phyloP scores from a whole-genome alignment of 2,888 invertebrate genomes.

The Anthophora plumipes region DNA sequence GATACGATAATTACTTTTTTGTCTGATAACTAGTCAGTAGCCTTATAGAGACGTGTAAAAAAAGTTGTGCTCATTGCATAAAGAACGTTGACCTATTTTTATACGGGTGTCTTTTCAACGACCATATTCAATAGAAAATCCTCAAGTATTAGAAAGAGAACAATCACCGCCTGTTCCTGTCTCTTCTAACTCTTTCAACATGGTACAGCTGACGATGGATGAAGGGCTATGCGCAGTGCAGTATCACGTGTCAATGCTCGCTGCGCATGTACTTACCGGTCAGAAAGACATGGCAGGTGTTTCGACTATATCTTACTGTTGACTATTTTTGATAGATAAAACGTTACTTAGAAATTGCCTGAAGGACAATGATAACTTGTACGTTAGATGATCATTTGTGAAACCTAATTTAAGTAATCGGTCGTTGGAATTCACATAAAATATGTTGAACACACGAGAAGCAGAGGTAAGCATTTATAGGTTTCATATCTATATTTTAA shows the following conservation, averaged over 20 bases:
- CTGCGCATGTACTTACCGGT: slow-evolving; percentile 74
- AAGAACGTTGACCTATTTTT: slow-evolving; percentile 22
- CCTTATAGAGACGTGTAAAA: background rate
- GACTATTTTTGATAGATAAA: slow-evolving; percentile 56
- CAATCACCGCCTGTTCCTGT: slow-evolving; percentile 5
- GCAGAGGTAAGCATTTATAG: slow-evolving; percentile 66
- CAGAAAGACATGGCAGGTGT: slow-evolving; percentile 70
- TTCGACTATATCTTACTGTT: slow-evolving; percentile 72
- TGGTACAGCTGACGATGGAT: slow-evolving; percentile 22
- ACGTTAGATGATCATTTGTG: slow-evolving; percentile 24
- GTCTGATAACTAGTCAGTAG: background rate
- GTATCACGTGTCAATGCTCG: slow-evolving; percentile 49
- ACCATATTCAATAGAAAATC: slow-evolving; percentile 5
- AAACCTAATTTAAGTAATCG: slow-evolving; percentile 22
- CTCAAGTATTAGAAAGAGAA: background rate
- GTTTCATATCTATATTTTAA: slow-evolving; percentile 8
- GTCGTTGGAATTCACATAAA: slow-evolving; percentile 14
- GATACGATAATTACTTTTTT: background rate
- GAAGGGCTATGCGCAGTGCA: slow-evolving; percentile 59
- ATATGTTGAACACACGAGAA: slow-evolving; percentile 68
- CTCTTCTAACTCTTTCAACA: slow-evolving; percentile 17
- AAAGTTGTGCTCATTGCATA: slow-evolving; percentile 7
- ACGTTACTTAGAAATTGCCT: background rate
- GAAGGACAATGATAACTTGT: slow-evolving; percentile 39
- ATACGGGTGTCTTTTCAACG: background rate